Conservation (phyloP, 2,113 vertebrate species). For the Elachura formosa region DNA sequence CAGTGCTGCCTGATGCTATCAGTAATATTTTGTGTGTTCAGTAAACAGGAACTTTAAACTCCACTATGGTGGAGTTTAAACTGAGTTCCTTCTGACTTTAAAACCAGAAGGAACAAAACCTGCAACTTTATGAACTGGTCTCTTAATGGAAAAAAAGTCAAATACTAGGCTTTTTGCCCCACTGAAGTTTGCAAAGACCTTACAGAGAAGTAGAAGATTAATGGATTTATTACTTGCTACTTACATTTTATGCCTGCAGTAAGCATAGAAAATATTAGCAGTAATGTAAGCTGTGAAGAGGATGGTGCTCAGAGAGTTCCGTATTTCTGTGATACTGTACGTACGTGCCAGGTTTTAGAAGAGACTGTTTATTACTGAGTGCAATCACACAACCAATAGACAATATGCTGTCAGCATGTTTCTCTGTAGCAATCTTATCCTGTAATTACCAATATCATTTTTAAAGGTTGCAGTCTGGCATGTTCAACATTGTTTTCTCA, state of each 20-base stretch:
- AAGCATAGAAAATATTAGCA: background rate
- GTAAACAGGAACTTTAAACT: background rate
- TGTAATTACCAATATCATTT: background rate
- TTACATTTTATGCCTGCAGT: background rate
- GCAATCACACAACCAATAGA: background rate
- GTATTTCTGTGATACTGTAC: background rate
- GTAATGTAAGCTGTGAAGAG: background rate
- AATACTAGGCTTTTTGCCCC: background rate
- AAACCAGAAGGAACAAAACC: background rate
- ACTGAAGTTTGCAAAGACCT: background rate
- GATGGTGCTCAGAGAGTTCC: background rate
- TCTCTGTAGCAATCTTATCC: background rate
- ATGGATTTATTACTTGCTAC: background rate
- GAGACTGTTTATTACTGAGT: background rate
- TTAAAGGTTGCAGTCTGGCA: background rate
- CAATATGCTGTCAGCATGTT: background rate
- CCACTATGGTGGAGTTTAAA: no score
- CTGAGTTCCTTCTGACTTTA: no score
- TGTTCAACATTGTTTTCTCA: background rate
- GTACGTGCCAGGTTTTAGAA: background rate
- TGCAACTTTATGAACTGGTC: background rate
- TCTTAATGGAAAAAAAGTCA: background rate
- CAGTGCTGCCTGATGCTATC: background rate
- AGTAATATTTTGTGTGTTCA: background rate
- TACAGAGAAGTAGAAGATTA: background rate